A percentile compares a stretch with the other conserved stretches of the same genome.
Conservation (phyloP, 2,113 vertebrate genomes). For the Oncorhynchus clarkii region DNA sequence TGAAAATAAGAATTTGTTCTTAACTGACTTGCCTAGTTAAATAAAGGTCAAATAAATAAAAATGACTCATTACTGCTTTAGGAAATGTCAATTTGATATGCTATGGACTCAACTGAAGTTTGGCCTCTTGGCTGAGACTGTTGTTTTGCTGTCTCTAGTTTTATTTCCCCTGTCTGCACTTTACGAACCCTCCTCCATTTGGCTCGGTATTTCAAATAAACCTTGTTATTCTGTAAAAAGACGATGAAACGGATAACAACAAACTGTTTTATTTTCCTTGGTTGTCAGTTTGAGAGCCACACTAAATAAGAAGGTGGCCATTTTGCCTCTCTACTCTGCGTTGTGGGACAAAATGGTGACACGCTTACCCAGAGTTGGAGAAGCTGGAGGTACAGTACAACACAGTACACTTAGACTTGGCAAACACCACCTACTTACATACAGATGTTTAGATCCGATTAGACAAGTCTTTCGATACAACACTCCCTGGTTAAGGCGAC, state of each 20-base stretch:
- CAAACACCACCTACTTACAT: slow-evolving; percentile 56
- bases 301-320: slow-evolving; percentile 6
- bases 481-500: slow-evolving; percentile 74
- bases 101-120: slow-evolving; percentile 28
- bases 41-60: too few relatives aligned
- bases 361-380: slow-evolving; percentile 23
- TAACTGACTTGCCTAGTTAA: too few relatives aligned
- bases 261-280: neutral
- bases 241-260: slow-evolving; percentile 22
- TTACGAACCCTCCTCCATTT: slow-evolving; percentile 57
- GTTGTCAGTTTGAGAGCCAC: neutral
- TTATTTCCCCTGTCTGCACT: slow-evolving; percentile 64
- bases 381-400: slow-evolving; percentile 39
- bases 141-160: slow-evolving; percentile 41
- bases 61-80: slow-evolving; percentile 38
- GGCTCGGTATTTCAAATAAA: slow-evolving; percentile 53
- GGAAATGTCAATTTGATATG: slow-evolving; percentile 26
- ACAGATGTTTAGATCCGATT: slow-evolving; percentile 22
- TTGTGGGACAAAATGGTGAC: slow-evolving; percentile 41
- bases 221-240: slow-evolving; percentile 52
- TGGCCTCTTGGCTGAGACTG: slow-evolving; percentile 37
- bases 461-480: slow-evolving; percentile 37
- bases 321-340: slow-evolving; percentile 21
- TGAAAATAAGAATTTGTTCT: too few relatives aligned
- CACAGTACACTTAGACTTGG: slow-evolving; percentile 47